These are phyloP conservation scores for Pteronotus mesoamericanus DNA, from an alignment of 2,797 vertebrate species.

Conservation along the genomic window DNA sequence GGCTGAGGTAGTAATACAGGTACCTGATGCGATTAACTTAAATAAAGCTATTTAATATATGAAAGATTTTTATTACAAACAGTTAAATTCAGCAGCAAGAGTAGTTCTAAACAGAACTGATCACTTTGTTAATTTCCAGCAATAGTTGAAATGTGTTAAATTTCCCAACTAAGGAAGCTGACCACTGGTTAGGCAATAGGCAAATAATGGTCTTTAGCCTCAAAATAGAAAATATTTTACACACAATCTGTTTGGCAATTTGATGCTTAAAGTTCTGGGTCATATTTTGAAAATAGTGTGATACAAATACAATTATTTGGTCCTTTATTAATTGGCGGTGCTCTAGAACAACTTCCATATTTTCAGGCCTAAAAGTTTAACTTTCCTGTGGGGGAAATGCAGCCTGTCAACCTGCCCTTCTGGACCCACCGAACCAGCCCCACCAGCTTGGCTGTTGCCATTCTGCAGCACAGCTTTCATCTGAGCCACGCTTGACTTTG, in stretches of 20 bases:
- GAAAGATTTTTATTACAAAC: neutral
- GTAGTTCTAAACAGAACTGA: neutral
- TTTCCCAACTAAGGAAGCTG: neutral
- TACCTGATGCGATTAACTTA: neutral
- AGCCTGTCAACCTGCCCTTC: neutral
- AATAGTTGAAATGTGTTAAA: neutral
- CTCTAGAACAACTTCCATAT: neutral
- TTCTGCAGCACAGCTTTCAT: neutral
- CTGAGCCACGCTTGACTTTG: no score
- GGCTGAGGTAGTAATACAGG: neutral
- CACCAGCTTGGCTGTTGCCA: neutral
- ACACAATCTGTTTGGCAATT: neutral
- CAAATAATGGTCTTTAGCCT: neutral
- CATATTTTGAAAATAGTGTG: slow-evolving; percentile 1
- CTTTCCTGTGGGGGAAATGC: neutral
- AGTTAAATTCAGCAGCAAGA: neutral
- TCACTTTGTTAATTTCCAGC: neutral
- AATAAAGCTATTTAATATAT: neutral
- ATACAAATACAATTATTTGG: neutral
- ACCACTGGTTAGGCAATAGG: neutral
- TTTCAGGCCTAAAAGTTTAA: neutral
- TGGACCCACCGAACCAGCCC: neutral
- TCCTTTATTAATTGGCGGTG: neutral
- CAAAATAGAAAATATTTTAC: neutral
- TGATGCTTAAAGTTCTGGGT: neutral